Evolutionary conservation across 2,113 vertebrate genomes (phyloP).

Genomic region (crab-eating macaque (Macaca fascicularis)): T2T-MFA8v1.1 NC_088387.1:89939001-89939500

Average conservation of each 20-base stretch:
- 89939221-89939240: neutral
- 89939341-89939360: neutral
- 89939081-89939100: neutral
- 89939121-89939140: neutral
- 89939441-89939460: constrained; percentile 78
- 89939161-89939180: neutral
- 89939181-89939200: neutral
- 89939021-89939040: neutral
- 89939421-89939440: constrained; percentile 71
- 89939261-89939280: neutral
- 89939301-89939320: neutral
- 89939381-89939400: constrained; percentile 47
- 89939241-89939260: neutral
- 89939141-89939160: neutral
- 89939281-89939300: neutral
- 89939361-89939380: constrained; percentile 16
- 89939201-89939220: neutral
- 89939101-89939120: neutral
- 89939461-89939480: constrained; percentile 66
- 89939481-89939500: constrained; percentile 70
- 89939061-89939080: neutral
- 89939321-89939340: neutral
- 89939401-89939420: constrained; percentile 77
- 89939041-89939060: neutral
- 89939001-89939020: neutral